Evolutionary conservation across 2,797 vertebrate genomes (phyloP), one percentile per base, ranked within the genome.

Genomic region (Molossus alvarezi): DNA sequence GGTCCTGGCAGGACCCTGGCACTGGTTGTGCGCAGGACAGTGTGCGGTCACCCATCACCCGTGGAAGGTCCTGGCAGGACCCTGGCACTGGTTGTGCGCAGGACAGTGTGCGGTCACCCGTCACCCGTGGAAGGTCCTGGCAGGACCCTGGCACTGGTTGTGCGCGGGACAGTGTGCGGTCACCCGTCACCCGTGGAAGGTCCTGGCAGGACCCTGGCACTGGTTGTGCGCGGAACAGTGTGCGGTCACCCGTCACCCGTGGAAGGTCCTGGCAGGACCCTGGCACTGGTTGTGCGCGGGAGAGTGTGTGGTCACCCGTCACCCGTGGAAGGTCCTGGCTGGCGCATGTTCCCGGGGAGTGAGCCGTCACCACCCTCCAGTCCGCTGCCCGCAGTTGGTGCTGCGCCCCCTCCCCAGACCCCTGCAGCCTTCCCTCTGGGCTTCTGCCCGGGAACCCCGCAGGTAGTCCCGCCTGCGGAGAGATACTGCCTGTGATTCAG

Each of bases 401-500:
- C 72, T 29, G 29, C 23, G 51, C 11, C 9, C 29, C 93, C 71
- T 87, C 57, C 21, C 48, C n/a, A 58, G 48, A 8, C 51, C 67
- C 41, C 79, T 48, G 71, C 48, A 48, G n/a, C 53, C 67, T 67
- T 57, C 9, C 14, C 29, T 71, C 23, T 58, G 27, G 45, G 25
- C 29, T 55, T 67, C 73, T 37, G 21, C 27, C 10, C 20, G 58
- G 76, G 88, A 53, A 57, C 51, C 84, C 64, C 18, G 3, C 14
- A 84, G 85, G 83, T 55, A 67, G 23, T 76, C 57, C 62, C 64
- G 71, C 73, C 73, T 97, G 85, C 82, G 65, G 76, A 10, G 75
- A 89, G 86, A 65, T 51, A n/a, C 9, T 64, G 33, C 51, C 76
- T 62, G 51, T 41, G 9, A 51, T 53, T 33, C 12, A 14, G 6